phyloP scores from a whole-genome alignment of 2,888 invertebrate species.

The Icerya purchasi region DNA sequence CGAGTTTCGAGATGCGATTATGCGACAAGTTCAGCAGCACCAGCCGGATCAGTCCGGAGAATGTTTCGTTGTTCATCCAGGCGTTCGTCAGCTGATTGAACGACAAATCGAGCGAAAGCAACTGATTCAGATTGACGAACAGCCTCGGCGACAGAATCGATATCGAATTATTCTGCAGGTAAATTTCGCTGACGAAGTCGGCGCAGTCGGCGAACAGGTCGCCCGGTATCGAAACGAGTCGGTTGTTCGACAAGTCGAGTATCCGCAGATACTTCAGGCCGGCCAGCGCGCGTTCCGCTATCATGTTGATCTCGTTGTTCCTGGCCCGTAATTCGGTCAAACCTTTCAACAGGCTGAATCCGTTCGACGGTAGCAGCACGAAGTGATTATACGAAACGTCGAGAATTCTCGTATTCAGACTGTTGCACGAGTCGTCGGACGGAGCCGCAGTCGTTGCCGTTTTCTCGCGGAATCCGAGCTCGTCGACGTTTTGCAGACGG shows the following conservation, averaged over 20 bases:
- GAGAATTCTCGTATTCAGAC: constrained; percentile 47
- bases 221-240: constrained; percentile 67
- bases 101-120: constrained; percentile 62
- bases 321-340: constrained; percentile 61
- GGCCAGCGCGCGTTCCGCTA: constrained; percentile 59
- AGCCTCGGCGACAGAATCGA: constrained; percentile 64
- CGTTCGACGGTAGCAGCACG: constrained; percentile 56
- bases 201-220: constrained; percentile 61
- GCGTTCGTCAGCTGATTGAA: constrained; percentile 66
- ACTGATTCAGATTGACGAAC: constrained; percentile 61
- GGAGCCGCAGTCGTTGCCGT: constrained; percentile 31
- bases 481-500: constrained; percentile 66
- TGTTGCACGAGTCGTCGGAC: neutral
- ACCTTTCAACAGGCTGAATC: constrained; percentile 56
- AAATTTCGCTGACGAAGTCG: constrained; percentile 63
- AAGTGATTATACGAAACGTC: constrained; percentile 72
- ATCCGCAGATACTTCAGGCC: constrained; percentile 62
- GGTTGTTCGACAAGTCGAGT: constrained; percentile 74
- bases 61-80: constrained; percentile 67
- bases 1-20: constrained; percentile 58
- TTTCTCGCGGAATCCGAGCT: constrained; percentile 56
- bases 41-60: constrained; percentile 67
- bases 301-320: constrained; percentile 72
- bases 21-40: constrained; percentile 68
- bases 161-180: constrained; percentile 77